Percentiles rank a stretch among this genome's conserved stretches.
These are phyloP conservation scores for Macquaria ambigua DNA, from an alignment of 2,113 vertebrate genomes.

Conservation along the genomic window DNA sequence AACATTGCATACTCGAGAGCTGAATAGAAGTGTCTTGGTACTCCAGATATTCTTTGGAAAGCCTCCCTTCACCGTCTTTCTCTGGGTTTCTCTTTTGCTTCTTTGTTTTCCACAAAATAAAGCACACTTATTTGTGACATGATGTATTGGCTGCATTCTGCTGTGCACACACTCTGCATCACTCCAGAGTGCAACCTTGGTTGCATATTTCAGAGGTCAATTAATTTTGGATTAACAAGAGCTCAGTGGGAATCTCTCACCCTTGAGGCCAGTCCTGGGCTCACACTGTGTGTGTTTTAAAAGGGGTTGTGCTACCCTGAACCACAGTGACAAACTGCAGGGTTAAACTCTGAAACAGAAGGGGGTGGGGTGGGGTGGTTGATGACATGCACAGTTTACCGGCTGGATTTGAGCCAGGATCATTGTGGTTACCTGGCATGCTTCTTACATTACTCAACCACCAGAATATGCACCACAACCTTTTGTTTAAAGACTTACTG, in stretches of 20 bases:
- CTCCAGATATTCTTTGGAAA: conserved; percentile 9
- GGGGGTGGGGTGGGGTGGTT: not conserved
- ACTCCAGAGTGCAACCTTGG: conserved; percentile 24
- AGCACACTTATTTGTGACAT: not conserved
- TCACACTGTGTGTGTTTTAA: not conserved
- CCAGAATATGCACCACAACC: no score
- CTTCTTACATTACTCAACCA: no score
- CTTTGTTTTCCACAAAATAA: conserved; percentile 24
- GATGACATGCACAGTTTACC: not conserved
- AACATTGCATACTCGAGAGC: conserved; percentile 20
- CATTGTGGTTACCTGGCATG: no score
- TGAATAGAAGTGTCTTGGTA: conserved; percentile 16
- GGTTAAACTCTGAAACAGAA: not conserved
- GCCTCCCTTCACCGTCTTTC: not conserved
- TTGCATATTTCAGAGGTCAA: conserved; percentile 41
- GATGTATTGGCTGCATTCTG: conserved; percentile 25
- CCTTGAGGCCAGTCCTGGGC: not conserved
- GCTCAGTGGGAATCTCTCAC: conserved; percentile 34
- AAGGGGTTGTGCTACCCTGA: conserved; percentile 27
- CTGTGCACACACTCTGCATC: conserved; percentile 18
- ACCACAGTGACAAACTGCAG: conserved; percentile 2
- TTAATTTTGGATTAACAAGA: conserved; percentile 56
- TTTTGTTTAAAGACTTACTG: no score
- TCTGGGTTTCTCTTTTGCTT: not conserved
- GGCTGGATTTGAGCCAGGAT: no score